These are phyloP conservation scores for Acanthopagrus latus DNA, from an alignment of 2,797 vertebrate genomes.

Conservation along the genomic window DNA sequence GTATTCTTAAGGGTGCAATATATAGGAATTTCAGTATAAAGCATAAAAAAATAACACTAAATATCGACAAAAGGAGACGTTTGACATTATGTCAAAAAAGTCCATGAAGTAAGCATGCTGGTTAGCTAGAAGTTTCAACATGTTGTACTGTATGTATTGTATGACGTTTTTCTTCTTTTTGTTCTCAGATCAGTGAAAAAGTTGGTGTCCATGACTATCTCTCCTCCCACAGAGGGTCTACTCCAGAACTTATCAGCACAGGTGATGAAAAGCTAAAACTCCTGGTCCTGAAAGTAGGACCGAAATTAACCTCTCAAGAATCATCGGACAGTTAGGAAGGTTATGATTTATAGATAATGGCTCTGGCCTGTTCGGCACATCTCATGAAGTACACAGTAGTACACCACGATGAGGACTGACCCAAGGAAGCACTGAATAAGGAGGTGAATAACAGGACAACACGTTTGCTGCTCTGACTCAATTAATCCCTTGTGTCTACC, in stretches of 20 bases:
- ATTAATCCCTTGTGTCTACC: neutral
- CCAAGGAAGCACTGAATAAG: neutral
- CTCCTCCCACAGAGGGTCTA: neutral
- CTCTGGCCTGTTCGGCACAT: neutral
- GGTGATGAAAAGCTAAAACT: neutral
- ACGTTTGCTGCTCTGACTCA: neutral
- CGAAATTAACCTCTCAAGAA: neutral
- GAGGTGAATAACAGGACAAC: neutral
- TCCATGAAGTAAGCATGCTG: no score
- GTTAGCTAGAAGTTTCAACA: no score
- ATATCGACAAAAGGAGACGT: no score
- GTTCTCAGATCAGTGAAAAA: neutral
- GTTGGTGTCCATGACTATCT: neutral
- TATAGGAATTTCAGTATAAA: no score
- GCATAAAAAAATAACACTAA: no score
- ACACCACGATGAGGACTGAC: neutral
- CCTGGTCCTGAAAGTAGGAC: neutral
- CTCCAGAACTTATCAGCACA: neutral
- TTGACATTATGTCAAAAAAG: no score
- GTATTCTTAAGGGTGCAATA: neutral
- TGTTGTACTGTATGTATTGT: no score
- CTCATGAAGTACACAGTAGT: neutral
- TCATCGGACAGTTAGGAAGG: neutral
- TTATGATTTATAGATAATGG: neutral
- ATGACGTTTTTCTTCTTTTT: no score